phyloP scores from a whole-genome alignment of 1,140 invertebrate genomes.

The Camponotus floridanus region DNA sequence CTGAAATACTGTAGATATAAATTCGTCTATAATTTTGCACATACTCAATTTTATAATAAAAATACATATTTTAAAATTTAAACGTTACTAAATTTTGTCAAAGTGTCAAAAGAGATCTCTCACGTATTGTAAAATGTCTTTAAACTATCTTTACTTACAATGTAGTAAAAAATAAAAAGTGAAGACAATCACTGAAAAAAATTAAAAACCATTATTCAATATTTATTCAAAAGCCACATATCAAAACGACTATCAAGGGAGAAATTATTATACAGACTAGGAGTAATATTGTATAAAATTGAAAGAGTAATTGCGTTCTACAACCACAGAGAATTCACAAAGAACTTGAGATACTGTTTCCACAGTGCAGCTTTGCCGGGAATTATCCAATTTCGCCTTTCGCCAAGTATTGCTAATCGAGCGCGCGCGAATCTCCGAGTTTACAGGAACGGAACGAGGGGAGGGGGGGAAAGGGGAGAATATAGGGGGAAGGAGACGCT shows the following conservation, averaged over 20 bases:
- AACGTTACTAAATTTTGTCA: too few species aligned
- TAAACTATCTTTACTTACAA: neutral
- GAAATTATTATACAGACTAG: neutral
- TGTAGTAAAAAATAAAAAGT: neutral
- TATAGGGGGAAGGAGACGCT: too few species aligned
- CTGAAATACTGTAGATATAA: too few species aligned
- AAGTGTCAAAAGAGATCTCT: too few species aligned
- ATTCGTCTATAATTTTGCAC: too few species aligned
- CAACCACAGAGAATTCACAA: neutral
- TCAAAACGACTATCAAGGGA: neutral
- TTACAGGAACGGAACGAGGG: too few species aligned
- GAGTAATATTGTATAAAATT: neutral
- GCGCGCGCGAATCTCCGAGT: neutral
- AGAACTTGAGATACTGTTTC: neutral
- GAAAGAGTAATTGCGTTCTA: neutral
- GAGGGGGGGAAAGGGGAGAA: too few species aligned
- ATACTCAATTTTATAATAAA: too few species aligned
- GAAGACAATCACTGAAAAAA: neutral
- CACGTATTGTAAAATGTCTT: too few species aligned
- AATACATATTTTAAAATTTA: too few species aligned
- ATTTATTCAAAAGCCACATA: neutral
- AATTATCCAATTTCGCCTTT: slow-evolving; percentile 1
- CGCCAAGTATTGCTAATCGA: slow-evolving; percentile 36
- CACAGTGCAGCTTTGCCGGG: neutral
- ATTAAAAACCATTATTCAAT: neutral